Percentiles rank a stretch among this genome's conserved stretches.
phyloP scores from a whole-genome alignment of 2,888 invertebrate species.

The Rhopalosiphum nymphaeae region DNA sequence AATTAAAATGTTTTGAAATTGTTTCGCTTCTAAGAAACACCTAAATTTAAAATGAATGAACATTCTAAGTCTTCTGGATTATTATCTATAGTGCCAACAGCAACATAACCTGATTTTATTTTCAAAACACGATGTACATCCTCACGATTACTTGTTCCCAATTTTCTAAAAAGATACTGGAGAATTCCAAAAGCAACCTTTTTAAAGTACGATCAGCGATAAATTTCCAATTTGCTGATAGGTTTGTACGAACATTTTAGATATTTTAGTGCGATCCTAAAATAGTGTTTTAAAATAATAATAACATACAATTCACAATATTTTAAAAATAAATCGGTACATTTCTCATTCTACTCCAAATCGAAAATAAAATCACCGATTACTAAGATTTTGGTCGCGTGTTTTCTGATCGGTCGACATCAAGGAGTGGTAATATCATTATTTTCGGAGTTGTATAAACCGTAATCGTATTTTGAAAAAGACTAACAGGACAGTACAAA shows the following conservation, averaged over 20 bases:
- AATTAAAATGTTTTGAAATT: neutral
- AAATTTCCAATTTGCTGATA: neutral
- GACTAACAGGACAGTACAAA: neutral
- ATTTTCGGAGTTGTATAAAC: neutral
- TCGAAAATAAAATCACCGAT: neutral
- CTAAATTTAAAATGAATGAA: neutral
- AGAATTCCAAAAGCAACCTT: neutral
- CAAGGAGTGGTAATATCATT: neutral
- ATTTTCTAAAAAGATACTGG: neutral
- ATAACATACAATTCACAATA: neutral
- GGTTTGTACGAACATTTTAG: neutral
- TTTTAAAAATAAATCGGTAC: neutral
- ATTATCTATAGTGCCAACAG: neutral
- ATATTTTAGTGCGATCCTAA: neutral
- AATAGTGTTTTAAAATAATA: neutral
- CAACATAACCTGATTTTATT: neutral
- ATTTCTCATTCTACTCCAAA: neutral
- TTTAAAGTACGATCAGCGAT: neutral
- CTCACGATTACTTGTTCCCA: neutral
- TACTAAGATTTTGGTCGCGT: neutral
- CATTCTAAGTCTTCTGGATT: neutral
- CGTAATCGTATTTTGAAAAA: neutral
- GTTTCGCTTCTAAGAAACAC: neutral
- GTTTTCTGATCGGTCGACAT: neutral
- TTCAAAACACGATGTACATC: neutral